Base-by-base conservation (phyloP, 2,888 invertebrate species). In the Nudaria mundana region DNA sequence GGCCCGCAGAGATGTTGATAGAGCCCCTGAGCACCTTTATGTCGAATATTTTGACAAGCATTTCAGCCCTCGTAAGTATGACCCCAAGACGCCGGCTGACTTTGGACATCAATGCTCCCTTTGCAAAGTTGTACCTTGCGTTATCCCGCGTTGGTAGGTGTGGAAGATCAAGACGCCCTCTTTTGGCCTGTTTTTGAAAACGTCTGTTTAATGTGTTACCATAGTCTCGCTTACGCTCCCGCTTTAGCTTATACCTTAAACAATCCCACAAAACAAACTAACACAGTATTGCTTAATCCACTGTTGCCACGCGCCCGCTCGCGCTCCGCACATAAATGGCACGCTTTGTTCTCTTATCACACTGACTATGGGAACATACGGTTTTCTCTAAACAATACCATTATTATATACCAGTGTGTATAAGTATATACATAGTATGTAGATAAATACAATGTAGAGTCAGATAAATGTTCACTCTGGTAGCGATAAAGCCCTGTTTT, bases 261-360 rank as follows among this genome's bases (percentile, higher is more conserved):
- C 37, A n/a, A n/a, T n/a, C n/a, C n/a, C 11, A 10, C 25, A 2
- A n/a, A 3, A 22, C 10, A 29, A 30, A 18, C 18, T 35, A 40
- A 44, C 43, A 40, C 41, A 42, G 56, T 51, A 56, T 59, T 58
- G 53, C 60, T 48, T 43, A 53, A 53, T 51, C 49, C 50, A 44
- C 44, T 48, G 63, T 57, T 56, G 55, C 53, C 47, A 57, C 47
- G 52, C 61, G 63, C 48, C 49, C 59, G 49, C 35, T 46, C 45
- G 48, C 38, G 46, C 42, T 30, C 42, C 18, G 44, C 60, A 42
- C 49, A 45, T 37, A 43, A 56, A 60, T 44, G 53, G 34, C 32
- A 37, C 48, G 52, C 57, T 56, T 61, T 56, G 57, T 60, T 48
- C 37, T 44, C 37, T 54, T 54, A 56, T 52, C 52, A 30, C 32